Conservation (phyloP, 2,797 vertebrate species). For the Enteromius argenteus region DNA sequence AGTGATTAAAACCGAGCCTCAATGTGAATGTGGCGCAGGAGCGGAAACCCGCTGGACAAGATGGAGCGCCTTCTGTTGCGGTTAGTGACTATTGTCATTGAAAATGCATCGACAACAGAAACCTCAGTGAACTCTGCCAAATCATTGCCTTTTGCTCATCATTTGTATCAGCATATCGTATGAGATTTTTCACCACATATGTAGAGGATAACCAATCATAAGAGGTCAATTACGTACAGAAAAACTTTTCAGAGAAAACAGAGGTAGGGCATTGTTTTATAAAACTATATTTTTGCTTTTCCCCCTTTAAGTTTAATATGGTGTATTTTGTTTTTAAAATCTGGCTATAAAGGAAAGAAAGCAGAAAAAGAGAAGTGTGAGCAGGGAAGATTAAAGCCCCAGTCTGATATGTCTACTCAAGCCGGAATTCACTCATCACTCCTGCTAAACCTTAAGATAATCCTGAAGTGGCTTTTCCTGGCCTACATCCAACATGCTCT, state of each 20-base stretch:
- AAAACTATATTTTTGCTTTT: not conserved
- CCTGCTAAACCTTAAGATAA: conserved; percentile 82
- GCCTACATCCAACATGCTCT: conserved; percentile 87
- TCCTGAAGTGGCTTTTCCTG: conserved; percentile 85
- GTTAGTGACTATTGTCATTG: conserved; percentile 48
- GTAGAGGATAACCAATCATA: not conserved
- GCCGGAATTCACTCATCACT: conserved; percentile 75
- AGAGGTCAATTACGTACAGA: not conserved
- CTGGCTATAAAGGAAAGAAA: not conserved
- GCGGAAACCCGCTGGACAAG: conserved; percentile 54
- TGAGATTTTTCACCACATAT: not conserved
- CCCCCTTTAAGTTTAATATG: not conserved
- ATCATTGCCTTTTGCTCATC: conserved; percentile 10
- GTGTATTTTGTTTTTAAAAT: not conserved
- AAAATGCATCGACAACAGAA: conserved; percentile 50
- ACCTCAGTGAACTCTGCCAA: conserved; percentile 31
- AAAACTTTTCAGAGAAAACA: not conserved
- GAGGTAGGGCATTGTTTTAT: not conserved
- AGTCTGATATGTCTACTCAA: conserved; percentile 53
- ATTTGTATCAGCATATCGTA: conserved; percentile 10
- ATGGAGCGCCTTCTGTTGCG: conserved; percentile 59
- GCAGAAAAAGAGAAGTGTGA: conserved; percentile 19
- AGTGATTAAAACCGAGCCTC: conserved; percentile 80
- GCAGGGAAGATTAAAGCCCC: conserved; percentile 48
- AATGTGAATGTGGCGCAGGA: conserved; percentile 69